These are phyloP conservation scores for Botrylloides violaceus DNA, from an alignment of 23 tunicate species.

Conservation along the genomic window DNA sequence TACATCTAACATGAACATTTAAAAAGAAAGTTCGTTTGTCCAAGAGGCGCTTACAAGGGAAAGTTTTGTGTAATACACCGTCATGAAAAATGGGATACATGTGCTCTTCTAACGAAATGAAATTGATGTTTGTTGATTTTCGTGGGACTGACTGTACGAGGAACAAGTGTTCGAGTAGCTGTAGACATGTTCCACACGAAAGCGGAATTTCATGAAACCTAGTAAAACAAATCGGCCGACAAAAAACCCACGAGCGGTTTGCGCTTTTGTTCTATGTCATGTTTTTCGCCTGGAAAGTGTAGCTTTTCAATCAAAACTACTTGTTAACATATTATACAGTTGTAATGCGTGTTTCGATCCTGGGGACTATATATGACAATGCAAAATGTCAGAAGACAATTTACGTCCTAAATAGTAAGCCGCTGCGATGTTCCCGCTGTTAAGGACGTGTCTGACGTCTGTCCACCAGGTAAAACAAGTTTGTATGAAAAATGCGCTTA, in stretches of 20 bases:
- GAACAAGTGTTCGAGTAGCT: no score
- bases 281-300: background rate
- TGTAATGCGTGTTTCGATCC: no score
- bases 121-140: background rate
- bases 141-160: background rate
- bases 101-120: background rate
- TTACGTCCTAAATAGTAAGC: no score
- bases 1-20: background rate
- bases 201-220: background rate
- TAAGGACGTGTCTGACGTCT: no score
- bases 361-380: no score
- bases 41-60: background rate
- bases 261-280: background rate
- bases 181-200: background rate
- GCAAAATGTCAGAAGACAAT: no score
- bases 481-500: no score
- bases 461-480: no score
- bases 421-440: no score
- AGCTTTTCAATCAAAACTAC: background rate
- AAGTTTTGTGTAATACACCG: constrained; percentile 1
- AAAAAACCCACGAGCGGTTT: background rate
- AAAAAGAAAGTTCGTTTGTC: background rate
- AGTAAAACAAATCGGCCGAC: background rate
- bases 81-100: background rate
- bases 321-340: background rate